Conservation (phyloP, 2,113 vertebrate genomes). For the Nematolebias whitei region DNA sequence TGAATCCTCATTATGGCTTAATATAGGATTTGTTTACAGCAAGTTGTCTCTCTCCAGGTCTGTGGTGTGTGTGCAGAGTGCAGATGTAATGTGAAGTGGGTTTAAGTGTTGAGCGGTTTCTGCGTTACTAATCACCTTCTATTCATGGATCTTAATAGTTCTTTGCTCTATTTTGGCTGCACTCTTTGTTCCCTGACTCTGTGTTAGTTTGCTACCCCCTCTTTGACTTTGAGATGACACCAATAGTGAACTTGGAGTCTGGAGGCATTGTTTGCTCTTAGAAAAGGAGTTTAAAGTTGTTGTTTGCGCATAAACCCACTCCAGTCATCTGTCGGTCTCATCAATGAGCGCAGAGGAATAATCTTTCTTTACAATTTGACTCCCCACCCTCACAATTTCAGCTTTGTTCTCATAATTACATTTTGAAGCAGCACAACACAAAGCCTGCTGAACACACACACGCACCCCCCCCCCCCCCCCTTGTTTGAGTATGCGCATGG, state of each 20-base stretch:
- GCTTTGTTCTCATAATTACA: constrained; percentile 73
- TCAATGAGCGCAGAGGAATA: constrained; percentile 45
- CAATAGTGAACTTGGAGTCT: constrained; percentile 43
- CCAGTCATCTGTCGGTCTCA: constrained; percentile 23
- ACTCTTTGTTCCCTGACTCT: constrained; percentile 60
- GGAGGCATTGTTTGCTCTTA: constrained; percentile 42
- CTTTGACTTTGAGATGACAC: constrained; percentile 72
- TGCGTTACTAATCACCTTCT: constrained; percentile 51
- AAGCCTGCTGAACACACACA: constrained; percentile 18
- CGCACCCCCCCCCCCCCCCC: too few species aligned
- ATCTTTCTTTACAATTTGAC: constrained; percentile 50
- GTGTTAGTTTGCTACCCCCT: constrained; percentile 57
- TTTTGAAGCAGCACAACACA: constrained; percentile 54
- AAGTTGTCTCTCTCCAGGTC: constrained; percentile 5
- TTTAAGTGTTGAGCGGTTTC: constrained; percentile 40
- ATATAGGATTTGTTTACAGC: background rate
- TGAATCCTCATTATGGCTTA: constrained; percentile 5
- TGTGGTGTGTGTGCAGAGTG: constrained; percentile 3
- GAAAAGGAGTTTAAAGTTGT: constrained; percentile 46
- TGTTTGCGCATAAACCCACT: constrained; percentile 55
- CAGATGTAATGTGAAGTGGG: constrained; percentile 18
- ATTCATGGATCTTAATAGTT: constrained; percentile 48
- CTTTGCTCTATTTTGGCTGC: constrained; percentile 52
- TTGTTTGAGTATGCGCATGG: constrained; percentile 26
- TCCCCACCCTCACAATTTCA: constrained; percentile 40